Conservation (phyloP, 2,797 vertebrate species). For the Epinephelus coioides region DNA sequence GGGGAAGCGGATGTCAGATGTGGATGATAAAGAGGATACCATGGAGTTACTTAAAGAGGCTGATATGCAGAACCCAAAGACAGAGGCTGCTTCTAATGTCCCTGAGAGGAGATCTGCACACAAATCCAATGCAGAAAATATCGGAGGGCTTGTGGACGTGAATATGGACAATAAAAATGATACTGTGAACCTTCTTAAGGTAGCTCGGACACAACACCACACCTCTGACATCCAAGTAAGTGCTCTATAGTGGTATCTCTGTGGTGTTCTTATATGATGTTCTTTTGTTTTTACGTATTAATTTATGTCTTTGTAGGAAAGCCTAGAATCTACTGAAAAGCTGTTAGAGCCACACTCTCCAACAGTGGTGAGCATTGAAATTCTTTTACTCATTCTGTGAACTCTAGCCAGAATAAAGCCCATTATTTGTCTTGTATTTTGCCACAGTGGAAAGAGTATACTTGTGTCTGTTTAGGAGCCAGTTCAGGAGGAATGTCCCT, state of each 20-base stretch:
- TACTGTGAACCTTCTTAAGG: conserved; percentile 60
- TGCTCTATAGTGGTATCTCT: not conserved
- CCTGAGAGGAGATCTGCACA: conserved; percentile 45
- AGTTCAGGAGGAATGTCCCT: conserved; percentile 54
- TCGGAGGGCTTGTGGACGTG: not conserved
- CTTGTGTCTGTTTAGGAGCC: conserved; percentile 76
- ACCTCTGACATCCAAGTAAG: conserved; percentile 73
- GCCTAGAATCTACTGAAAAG: conserved; percentile 88
- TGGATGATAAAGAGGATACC: conserved; percentile 79
- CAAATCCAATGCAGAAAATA: conserved; percentile 30
- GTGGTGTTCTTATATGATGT: not conserved
- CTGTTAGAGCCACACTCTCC: conserved; percentile 81
- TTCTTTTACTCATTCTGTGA: conserved; percentile 18
- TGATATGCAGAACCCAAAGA: conserved; percentile 42
- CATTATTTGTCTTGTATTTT: not conserved
- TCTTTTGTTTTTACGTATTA: not conserved
- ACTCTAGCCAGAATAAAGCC: not conserved
- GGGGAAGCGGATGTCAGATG: conserved; percentile 55
- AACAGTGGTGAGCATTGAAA: conserved; percentile 69
- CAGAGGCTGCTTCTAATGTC: not conserved
- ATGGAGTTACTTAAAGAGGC: conserved; percentile 85
- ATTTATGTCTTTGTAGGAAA: conserved; percentile 77
- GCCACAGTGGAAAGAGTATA: not conserved
- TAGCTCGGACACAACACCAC: conserved; percentile 27
- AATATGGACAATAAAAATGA: conserved; percentile 53